Evolutionary conservation across 2,888 invertebrate genomes (phyloP).

Genomic region (Lypha dubia): DNA sequence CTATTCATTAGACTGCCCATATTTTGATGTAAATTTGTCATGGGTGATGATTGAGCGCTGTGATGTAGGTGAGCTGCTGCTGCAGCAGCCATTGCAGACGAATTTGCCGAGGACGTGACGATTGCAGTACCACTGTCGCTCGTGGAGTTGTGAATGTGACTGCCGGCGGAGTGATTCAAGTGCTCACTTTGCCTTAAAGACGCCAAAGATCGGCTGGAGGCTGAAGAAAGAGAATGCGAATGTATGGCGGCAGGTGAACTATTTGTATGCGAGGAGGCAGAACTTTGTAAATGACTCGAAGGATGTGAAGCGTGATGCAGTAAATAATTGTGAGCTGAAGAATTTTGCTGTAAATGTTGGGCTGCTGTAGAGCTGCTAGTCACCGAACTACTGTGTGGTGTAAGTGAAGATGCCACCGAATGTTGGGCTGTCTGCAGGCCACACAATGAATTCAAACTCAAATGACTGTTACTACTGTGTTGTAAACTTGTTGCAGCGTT

Average conservation of each 20-base stretch:
- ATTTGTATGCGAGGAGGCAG: conserved; percentile 56
- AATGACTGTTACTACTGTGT: conserved; percentile 76
- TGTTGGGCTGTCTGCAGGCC: conserved; percentile 75
- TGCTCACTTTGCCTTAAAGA: conserved; percentile 62
- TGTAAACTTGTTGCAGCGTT: conserved; percentile 70
- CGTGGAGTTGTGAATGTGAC: conserved; percentile 66
- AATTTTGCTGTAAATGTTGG: conserved; percentile 63
- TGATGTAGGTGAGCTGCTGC: conserved; percentile 81
- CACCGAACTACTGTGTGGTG: conserved; percentile 73
- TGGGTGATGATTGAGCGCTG: conserved; percentile 82
- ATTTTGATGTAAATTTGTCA: conserved; percentile 83
- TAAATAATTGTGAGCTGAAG: conserved; percentile 62
- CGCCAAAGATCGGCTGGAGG: conserved; percentile 47
- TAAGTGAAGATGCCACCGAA: conserved; percentile 68
- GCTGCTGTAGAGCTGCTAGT: conserved; percentile 72
- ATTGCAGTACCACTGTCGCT: conserved; percentile 52
- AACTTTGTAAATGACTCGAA: conserved; percentile 44
- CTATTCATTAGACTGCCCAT: conserved; percentile 83
- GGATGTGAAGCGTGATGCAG: conserved; percentile 66
- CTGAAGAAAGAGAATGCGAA: conserved; percentile 47
- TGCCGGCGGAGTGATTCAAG: conserved; percentile 53
- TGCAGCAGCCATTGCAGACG: conserved; percentile 80
- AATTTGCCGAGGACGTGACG: conserved; percentile 77
- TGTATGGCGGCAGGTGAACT: conserved; percentile 60
- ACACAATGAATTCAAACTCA: conserved; percentile 80